Conservation (phyloP, 2,113 vertebrate genomes). For the Oxygymnocypris stewartii region DNA sequence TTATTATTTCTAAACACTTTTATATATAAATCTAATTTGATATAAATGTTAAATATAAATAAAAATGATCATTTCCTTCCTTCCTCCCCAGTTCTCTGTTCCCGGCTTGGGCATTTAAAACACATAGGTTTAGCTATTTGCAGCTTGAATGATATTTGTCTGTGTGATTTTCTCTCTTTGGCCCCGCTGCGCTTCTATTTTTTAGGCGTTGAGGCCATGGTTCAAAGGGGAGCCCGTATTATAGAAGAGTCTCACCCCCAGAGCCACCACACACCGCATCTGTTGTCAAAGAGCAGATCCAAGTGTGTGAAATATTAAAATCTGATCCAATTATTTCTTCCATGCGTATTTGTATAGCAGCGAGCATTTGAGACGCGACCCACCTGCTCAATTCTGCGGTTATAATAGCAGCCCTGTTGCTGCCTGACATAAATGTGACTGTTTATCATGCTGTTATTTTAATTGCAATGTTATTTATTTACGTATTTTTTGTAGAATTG, state of each 20-base stretch:
- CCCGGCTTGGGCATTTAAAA: background rate
- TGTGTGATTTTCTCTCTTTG: background rate
- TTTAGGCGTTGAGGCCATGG: constrained; percentile 26
- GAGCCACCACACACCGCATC: background rate
- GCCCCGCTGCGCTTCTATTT: constrained; percentile 13
- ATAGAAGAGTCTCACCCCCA: background rate
- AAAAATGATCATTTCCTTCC: too few species aligned
- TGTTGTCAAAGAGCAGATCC: background rate
- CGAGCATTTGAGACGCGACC: background rate
- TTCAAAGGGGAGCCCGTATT: background rate
- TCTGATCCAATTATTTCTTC: background rate
- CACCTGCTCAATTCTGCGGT: background rate
- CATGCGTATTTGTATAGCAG: background rate
- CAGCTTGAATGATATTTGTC: background rate
- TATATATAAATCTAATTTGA: too few species aligned
- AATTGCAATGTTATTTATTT: background rate
- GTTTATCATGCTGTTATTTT: background rate
- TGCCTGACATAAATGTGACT: background rate
- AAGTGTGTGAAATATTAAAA: constrained; percentile 28
- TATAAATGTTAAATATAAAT: too few species aligned
- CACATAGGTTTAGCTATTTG: background rate
- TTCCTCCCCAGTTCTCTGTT: too few species aligned
- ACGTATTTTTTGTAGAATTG: background rate
- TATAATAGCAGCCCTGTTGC: background rate
- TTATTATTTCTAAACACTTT: too few species aligned